Evolutionary conservation across 1,140 invertebrate species (phyloP), one percentile per base, ranked within the genome.

Genomic region (Pomacea maculata): DNA sequence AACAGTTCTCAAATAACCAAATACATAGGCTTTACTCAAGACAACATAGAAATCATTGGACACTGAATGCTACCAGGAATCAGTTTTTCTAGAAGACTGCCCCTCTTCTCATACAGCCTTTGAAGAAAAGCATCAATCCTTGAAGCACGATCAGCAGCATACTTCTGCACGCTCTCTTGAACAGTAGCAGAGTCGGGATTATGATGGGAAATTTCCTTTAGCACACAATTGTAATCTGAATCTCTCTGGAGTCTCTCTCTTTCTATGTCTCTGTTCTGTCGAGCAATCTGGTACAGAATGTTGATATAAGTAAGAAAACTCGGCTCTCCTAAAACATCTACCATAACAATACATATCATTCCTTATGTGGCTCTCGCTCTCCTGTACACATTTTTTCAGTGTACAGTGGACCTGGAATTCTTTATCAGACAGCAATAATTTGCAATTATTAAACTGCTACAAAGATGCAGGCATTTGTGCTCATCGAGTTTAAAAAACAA

Each of bases 81-180:
- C 15, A 82, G 45, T 34, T 55, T 78, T 65, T 83, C 79, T 29
- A 86, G 70, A 79, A 85, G 85, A 67, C 82, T 68, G 55, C 84
- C 81, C 77, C 86, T 78, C 83, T 86, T 85, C 11, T 67, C 14
- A 68, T 89, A 55, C 55, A 89, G 68, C 29, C 85, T 80, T 61
- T 85, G 78, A 21, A 89, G 64, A 80, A 90, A 89, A 25, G 78
- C 77, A 15, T 88, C 78, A 21, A 85, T 83, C 79, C 89, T 83
- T 15, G 83, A 61, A 68, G 86, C 68, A 65, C 88, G 79, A 9
- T 81, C 71, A 45, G 64, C 73, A n/a, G 83, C 75, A 76, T 87
- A 88, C 25, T 83, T 80, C 77, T 82, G 77, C 14, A 86, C 83
- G 15, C 76, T 75, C 57, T 80, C 65, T 45, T 85, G 83, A 73